Evolutionary conservation across 92 coral and sea anemone species (phyloP).

Genomic region (Paramuricea clavata): DNA sequence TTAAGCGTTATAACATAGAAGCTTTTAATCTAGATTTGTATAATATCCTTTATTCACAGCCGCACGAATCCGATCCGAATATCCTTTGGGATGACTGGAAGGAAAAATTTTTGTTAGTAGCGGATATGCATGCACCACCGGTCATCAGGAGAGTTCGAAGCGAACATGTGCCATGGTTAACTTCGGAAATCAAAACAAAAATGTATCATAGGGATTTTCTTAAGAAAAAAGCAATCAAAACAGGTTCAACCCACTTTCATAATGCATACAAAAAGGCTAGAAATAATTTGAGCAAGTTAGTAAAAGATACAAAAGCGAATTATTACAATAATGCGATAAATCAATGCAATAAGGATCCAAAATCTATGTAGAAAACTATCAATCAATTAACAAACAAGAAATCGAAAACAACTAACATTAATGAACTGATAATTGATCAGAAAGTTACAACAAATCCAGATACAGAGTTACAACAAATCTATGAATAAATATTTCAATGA

Average conservation of each 20-base stretch:
- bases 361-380: background rate
- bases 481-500: conserved; percentile 3
- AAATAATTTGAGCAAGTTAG: conserved; percentile 2
- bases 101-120: background rate
- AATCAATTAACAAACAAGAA: conserved; percentile 8
- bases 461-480: background rate
- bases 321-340: conserved; percentile 2
- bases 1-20: background rate
- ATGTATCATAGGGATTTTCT: conserved; percentile 16
- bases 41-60: background rate
- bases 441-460: background rate
- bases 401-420: background rate
- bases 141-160: background rate
- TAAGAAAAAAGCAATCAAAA: conserved; percentile 7
- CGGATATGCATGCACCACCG: conserved; percentile 9
- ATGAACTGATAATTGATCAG: background rate
- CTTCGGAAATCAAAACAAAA: background rate
- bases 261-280: conserved; percentile 10
- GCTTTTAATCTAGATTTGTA: conserved; percentile 9
- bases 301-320: background rate
- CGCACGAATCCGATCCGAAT: background rate
- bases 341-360: background rate
- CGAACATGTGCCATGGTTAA: conserved; percentile 17
- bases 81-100: background rate
- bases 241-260: conserved; percentile 7